phyloP scores from a whole-genome alignment of 2,113 vertebrate species.

The Bothrops jararaca region DNA sequence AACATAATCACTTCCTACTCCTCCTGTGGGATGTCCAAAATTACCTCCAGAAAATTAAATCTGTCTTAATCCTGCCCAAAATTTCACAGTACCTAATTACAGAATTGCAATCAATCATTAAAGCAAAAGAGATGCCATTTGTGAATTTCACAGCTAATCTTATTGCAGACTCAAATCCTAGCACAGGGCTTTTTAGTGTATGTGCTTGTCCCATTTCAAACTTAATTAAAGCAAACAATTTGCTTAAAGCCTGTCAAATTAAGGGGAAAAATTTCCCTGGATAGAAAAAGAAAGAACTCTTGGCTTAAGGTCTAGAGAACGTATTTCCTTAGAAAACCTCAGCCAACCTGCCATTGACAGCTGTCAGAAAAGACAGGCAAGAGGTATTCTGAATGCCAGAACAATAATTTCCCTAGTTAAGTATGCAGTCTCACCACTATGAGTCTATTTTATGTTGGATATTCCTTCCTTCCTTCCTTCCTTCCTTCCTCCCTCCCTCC shows the following conservation, averaged over 20 bases:
- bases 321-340: conserved; percentile 45
- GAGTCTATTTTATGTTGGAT: neutral
- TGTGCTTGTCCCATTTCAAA: conserved; percentile 52
- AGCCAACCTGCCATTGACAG: conserved; percentile 45
- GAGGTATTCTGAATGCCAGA: conserved; percentile 44
- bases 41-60: conserved; percentile 26
- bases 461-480: neutral
- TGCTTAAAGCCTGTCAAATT: conserved; percentile 60
- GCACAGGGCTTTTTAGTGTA: conserved; percentile 35
- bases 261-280: conserved; percentile 49
- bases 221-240: conserved; percentile 59
- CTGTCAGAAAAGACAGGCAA: conserved; percentile 61
- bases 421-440: conserved; percentile 22
- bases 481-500: neutral
- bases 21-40: conserved; percentile 7
- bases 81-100: conserved; percentile 22
- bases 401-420: conserved; percentile 15
- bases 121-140: conserved; percentile 22
- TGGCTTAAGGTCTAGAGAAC: conserved; percentile 33
- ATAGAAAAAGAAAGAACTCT: conserved; percentile 38
- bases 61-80: conserved; percentile 16
- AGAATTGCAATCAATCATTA: conserved; percentile 36
- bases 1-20: conserved; percentile 21
- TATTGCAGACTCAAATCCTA: conserved; percentile 32
- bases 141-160: conserved; percentile 38